A percentile compares a stretch with the other conserved stretches of the same genome.
These are phyloP conservation scores for Brachyhypopomus gauderio DNA, from an alignment of 2,113 vertebrate genomes.

Conservation along the genomic window DNA sequence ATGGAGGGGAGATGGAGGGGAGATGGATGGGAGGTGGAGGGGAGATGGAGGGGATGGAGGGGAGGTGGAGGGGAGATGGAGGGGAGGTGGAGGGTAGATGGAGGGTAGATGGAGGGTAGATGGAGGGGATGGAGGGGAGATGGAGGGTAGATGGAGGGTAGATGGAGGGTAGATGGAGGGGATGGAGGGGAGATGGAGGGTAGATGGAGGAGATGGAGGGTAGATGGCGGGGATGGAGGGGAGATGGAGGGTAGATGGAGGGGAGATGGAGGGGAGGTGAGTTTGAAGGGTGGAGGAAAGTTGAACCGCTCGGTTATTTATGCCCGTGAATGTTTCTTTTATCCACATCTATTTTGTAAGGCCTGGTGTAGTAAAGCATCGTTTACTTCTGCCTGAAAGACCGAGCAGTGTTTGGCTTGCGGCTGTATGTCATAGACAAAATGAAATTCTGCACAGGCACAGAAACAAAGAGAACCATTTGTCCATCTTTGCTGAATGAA, in stretches of 20 bases:
- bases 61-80: constrained; percentile 64
- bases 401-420: constrained; percentile 62
- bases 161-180: constrained; percentile 71
- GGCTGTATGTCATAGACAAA: constrained; percentile 68
- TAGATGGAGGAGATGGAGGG: constrained; percentile 65
- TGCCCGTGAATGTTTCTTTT: constrained; percentile 77
- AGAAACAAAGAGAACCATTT: constrained; percentile 68
- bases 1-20: constrained; percentile 66
- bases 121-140: constrained; percentile 69
- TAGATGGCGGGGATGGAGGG: too few relatives aligned
- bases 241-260: constrained; percentile 63
- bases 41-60: too few relatives aligned
- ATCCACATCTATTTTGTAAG: constrained; percentile 74
- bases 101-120: constrained; percentile 66
- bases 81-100: constrained; percentile 65
- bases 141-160: too few relatives aligned
- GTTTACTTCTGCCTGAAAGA: constrained; percentile 69
- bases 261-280: constrained; percentile 68
- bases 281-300: constrained; percentile 55
- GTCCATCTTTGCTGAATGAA: constrained; percentile 66
- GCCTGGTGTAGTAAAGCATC: constrained; percentile 71
- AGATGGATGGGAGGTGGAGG: constrained; percentile 57
- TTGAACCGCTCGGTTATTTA: constrained; percentile 77
- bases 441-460: constrained; percentile 65
- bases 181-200: constrained; percentile 65